Evolutionary conservation across 92 coral and sea anemone genomes (phyloP).

Genomic region (Metridium senile): DNA sequence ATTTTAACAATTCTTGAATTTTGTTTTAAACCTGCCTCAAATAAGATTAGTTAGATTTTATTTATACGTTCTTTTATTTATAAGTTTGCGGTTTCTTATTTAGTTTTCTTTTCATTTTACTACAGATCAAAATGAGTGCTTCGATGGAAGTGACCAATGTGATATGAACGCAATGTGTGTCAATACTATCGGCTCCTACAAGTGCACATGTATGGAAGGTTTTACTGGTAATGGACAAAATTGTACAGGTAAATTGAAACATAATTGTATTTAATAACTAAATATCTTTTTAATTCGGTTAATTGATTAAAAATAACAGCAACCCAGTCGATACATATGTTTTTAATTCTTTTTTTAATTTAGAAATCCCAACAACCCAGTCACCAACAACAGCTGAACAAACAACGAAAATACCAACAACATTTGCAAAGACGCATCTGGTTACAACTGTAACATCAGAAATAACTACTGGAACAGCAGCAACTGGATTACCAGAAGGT

Average conservation of each 20-base stretch:
- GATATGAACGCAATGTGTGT: slow-evolving; percentile 54
- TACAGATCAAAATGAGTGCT: neutral
- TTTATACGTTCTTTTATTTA: too few relatives aligned
- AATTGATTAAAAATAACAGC: neutral
- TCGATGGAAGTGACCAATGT: slow-evolving; percentile 24
- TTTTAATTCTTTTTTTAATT: too few relatives aligned
- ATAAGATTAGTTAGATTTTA: neutral
- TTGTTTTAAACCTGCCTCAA: neutral
- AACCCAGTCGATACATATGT: too few relatives aligned
- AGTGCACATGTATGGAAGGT: slow-evolving; percentile 60
- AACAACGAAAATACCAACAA: neutral
- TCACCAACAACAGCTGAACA: neutral
- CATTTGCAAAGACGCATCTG: neutral
- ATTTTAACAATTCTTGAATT: too few relatives aligned
- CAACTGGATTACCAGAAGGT: neutral
- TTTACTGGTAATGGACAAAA: slow-evolving; percentile 53
- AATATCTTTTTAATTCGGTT: too few relatives aligned
- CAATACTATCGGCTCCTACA: slow-evolving; percentile 33
- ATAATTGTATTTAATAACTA: too few relatives aligned
- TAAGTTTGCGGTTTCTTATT: neutral
- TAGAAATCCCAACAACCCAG: neutral
- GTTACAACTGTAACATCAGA: neutral
- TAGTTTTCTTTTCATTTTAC: neutral
- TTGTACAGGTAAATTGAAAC: slow-evolving; percentile 48
- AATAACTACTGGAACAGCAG: neutral